phyloP scores from a whole-genome alignment of 1,140 invertebrate genomes.

The Heterodera carotae region DNA sequence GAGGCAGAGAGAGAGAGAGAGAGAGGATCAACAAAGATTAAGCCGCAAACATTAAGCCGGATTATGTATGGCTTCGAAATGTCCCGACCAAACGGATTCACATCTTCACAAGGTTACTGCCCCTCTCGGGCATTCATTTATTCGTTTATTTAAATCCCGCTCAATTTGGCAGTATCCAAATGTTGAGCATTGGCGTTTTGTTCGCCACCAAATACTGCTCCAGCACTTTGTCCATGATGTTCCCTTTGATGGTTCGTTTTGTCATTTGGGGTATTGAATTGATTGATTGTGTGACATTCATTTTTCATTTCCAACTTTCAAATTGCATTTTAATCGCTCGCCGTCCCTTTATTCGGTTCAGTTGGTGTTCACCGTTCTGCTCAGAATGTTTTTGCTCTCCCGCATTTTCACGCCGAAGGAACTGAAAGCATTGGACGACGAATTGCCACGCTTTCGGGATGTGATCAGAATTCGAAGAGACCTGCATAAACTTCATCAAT shows the following conservation, averaged over 20 bases:
- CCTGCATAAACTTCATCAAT: too few relatives aligned
- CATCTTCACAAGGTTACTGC: constrained; percentile 44
- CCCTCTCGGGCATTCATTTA: background rate
- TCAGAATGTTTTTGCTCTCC: constrained; percentile 74
- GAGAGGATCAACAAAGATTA: constrained; percentile 1
- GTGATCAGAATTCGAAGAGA: constrained; percentile 19
- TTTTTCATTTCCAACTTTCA: constrained; percentile 18
- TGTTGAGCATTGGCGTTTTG: constrained; percentile 45
- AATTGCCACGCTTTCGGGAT: constrained; percentile 33
- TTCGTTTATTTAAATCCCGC: too few relatives aligned
- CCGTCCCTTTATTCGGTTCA: background rate
- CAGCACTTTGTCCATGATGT: constrained; percentile 40
- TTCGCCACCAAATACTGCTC: constrained; percentile 57
- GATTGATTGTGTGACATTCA: too few relatives aligned
- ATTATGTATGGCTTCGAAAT: constrained; percentile 92
- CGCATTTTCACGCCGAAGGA: constrained; percentile 47
- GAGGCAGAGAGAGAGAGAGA: background rate
- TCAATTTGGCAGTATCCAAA: too few relatives aligned
- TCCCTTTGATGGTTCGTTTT: constrained; percentile 67
- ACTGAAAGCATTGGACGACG: constrained; percentile 42
- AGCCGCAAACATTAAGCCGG: constrained; percentile 74
- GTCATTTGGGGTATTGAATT: too few relatives aligned
- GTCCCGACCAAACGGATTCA: constrained; percentile 59
- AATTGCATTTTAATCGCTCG: too few relatives aligned
- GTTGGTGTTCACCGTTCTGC: constrained; percentile 91